Evolutionary conservation across 2,888 invertebrate species (phyloP), one percentile per base, ranked within the genome.

Genomic region (Tetranychus piercei): DNA sequence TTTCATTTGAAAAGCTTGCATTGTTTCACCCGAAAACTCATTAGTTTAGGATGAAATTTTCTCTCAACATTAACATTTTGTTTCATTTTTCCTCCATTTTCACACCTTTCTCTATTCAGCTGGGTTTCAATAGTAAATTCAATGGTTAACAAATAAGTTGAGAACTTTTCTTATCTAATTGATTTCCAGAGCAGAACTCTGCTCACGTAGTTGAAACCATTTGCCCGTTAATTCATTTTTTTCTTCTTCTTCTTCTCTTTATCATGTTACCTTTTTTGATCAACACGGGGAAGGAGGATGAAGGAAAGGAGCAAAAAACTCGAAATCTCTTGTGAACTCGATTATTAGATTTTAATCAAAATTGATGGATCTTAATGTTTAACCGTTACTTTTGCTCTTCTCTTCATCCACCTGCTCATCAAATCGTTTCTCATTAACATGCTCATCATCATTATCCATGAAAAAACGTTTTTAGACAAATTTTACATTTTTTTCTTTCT

Each of bases 301-400:
- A 55, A 15, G 15, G 15, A 6, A 55, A 15, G 11, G 15, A 55
- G 11, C 15, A 15, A 55, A 55, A 9, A 55, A 15, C 15, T 55
- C 55, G 15, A 15, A n/a, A 55, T 55, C 55, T 55, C 55, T 15
- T 55, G 55, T 55, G 55, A 55, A 55, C 55, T 15, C 55, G 55
- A 55, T 55, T 55, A 55, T 55, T 55, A 55, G 55, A 55, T 55
- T 55, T 55, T 55, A 55, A 55, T 55, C 55, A 55, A 55, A 55
- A 55, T 55, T 55, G 55, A 55, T 55, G 55, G 55, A 55, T 55
- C 55, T 55, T 55, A 55, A 55, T 55, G 55, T 55, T 9, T 55
- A 15, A 55, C 2, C 55, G 15, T 55, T 55, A 55, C 7, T 15
- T 15, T 55, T 15, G 9, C 55, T 55, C 55, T 15, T 55, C 55